phyloP scores from a whole-genome alignment of 2,797 vertebrate genomes.

The Amphiprion clarkii region DNA sequence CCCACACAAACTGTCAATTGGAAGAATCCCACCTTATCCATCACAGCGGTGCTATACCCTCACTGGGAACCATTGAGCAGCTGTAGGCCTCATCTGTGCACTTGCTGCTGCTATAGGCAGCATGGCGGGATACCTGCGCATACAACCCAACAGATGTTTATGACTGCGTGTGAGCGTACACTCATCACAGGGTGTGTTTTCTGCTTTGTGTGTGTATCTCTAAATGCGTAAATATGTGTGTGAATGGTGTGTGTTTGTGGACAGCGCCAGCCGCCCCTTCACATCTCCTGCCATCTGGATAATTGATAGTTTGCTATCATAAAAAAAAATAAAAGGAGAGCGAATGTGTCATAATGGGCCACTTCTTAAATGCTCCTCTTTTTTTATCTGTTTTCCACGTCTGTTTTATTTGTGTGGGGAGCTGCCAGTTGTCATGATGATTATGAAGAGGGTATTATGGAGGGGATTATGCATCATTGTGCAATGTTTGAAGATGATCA shows the following conservation, averaged over 20 bases:
- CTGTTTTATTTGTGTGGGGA: slow-evolving; percentile 70
- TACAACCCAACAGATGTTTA: slow-evolving; percentile 84
- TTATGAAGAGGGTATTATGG: slow-evolving; percentile 79
- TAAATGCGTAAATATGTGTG: slow-evolving; percentile 45
- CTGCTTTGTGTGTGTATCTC: slow-evolving; percentile 43
- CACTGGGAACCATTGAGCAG: slow-evolving; percentile 70
- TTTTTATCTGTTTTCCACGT: slow-evolving; percentile 58
- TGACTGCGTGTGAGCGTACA: slow-evolving; percentile 47
- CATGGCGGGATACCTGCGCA: slow-evolving; percentile 73
- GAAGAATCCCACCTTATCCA: slow-evolving; percentile 69
- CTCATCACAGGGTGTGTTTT: slow-evolving; percentile 41
- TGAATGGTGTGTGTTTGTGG: slow-evolving; percentile 24
- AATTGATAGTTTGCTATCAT: slow-evolving; percentile 83
- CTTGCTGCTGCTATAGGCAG: slow-evolving; percentile 69
- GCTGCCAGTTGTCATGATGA: slow-evolving; percentile 76
- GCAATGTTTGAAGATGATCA: slow-evolving; percentile 77
- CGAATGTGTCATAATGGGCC: slow-evolving; percentile 78
- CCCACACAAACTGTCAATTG: slow-evolving; percentile 69
- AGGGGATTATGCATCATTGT: slow-evolving; percentile 74
- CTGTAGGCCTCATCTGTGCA: slow-evolving; percentile 79
- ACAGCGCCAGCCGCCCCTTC: slow-evolving; percentile 52
- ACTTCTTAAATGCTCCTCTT: slow-evolving; percentile 77
- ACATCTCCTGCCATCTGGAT: slow-evolving; percentile 82
- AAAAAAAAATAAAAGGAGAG: slow-evolving; percentile 79
- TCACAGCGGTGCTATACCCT: slow-evolving; percentile 60